phyloP scores from a whole-genome alignment of 1,140 invertebrate species.

The Trichonephila clavata region DNA sequence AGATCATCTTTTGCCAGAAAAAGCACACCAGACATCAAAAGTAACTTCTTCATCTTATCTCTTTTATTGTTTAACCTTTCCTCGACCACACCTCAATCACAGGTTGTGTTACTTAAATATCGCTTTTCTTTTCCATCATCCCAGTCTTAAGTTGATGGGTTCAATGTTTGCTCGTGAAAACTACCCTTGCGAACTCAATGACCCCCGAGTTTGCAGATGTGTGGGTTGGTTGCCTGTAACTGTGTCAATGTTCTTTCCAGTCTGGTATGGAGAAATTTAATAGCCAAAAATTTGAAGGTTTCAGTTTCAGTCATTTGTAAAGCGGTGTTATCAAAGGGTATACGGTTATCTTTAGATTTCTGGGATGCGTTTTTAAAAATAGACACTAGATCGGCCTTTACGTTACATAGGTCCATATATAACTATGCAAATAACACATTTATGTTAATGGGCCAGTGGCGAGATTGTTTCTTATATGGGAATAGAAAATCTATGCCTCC shows the following conservation, averaged over 20 bases:
- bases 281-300: slow-evolving; percentile 8
- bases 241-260: slow-evolving; percentile 5
- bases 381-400: background rate
- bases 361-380: slow-evolving; percentile 2
- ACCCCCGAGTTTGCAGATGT: background rate
- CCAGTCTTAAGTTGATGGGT: background rate
- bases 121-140: background rate
- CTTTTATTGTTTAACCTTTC: slow-evolving; percentile 22
- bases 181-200: background rate
- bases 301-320: slow-evolving; percentile 10
- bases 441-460: slow-evolving; percentile 1
- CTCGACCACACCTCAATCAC: background rate
- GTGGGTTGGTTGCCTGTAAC: background rate
- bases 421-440: background rate
- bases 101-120: background rate
- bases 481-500: too few relatives aligned
- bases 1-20: background rate
- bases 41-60: background rate
- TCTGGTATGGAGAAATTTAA: background rate
- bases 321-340: background rate
- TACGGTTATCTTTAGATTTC: background rate
- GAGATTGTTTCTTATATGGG: background rate
- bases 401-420: background rate
- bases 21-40: background rate
- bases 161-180: slow-evolving; percentile 23